Evolutionary conservation across 2,797 vertebrate species (phyloP), one percentile per base, ranked within the genome.

Genomic region (Denticeps clupeoides): DNA sequence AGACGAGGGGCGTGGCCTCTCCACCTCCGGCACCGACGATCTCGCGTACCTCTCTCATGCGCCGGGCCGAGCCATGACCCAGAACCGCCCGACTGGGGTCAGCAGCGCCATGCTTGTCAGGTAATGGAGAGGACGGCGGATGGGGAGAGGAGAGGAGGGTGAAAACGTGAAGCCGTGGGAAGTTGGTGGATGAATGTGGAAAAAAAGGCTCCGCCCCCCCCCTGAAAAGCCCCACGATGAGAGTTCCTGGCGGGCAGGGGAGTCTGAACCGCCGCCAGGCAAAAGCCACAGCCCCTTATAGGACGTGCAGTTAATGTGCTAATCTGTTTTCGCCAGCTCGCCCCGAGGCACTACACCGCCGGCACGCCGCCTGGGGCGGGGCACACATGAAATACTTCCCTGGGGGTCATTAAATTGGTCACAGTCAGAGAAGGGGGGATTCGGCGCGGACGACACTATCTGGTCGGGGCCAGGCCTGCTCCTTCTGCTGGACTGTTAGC

Each of bases 271-370:
- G 27, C 35, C 35, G 4, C 16, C 35, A 19, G 35, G 35, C 35
- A 9, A 25, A 26, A 48, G 49, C 43, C 70, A 68, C 53, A 46
- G 48, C 60, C 58, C 56, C 41, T 69, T 65, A 69, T 45, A 27
- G 53, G 51, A 31, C 56, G 38, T 63, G 53, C 60, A 65, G 64
- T 57, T 73, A 67, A 73, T 72, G 59, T 68, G 67, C 63, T 77
- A 74, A 77, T 78, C 71, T 73, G 68, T 75, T 74, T 71, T 63
- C 59, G 43, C 58, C 68, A 54, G 47, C 55, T 43, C 22, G 45
- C 60, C 68, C 26, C 4, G 3, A 38, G 35, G 35, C 18, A 35
- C 47, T 49, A 56, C 25, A 57, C 58, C 58, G 35, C 53, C 41
- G 56, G 47, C 35, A 42, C 63, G 58, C 58, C 49, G 19, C 43